Percentiles rank a stretch among this genome's conserved stretches.
phyloP scores from a whole-genome alignment of 2,113 vertebrate species.

The mouse (Mus musculus) region GRCm39 chr1:119553001-119553500 shows the following conservation, averaged over 20 bases:
- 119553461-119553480: not conserved
- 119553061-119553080: not conserved
- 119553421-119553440: too few relatives aligned
- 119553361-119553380: too few relatives aligned
- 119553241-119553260: not conserved
- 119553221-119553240: not conserved
- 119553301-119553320: too few relatives aligned
- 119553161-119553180: not conserved
- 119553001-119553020: conserved; percentile 26
- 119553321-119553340: too few relatives aligned
- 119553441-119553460: too few relatives aligned
- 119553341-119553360: too few relatives aligned
- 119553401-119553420: too few relatives aligned
- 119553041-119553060: not conserved
- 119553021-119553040: conserved; percentile 10
- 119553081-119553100: not conserved
- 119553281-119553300: too few relatives aligned
- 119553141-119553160: not conserved
- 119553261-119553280: not conserved
- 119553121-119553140: not conserved
- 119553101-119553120: not conserved
- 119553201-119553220: not conserved
- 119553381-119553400: too few relatives aligned
- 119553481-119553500: not conserved
- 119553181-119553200: not conserved